These are phyloP conservation scores for Apotomis turbidana DNA, from an alignment of 2,888 invertebrate species.

Conservation along the genomic window DNA sequence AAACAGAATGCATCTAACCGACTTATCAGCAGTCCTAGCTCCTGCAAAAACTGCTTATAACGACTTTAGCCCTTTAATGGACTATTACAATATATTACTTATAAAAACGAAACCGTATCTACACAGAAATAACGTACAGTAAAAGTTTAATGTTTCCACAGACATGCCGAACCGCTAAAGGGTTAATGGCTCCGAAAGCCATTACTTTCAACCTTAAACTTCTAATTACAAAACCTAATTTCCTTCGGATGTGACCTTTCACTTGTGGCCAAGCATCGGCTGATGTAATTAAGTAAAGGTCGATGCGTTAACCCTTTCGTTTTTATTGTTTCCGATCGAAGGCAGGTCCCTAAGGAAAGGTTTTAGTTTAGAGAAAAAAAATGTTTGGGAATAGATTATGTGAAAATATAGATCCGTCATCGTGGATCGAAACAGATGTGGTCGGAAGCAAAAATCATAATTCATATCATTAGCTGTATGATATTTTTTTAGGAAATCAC, in stretches of 20 bases:
- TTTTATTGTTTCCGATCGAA: slow-evolving; percentile 36
- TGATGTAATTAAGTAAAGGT: slow-evolving; percentile 37
- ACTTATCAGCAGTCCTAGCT: no score
- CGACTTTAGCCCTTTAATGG: no score
- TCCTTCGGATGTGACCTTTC: slow-evolving; percentile 24
- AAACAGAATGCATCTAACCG: no score
- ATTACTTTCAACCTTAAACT: slow-evolving; percentile 2
- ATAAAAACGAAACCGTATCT: no score
- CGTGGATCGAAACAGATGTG: not conserved
- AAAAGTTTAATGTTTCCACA: no score
- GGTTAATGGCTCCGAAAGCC: not conserved
- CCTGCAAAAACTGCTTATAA: no score
- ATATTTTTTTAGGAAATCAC: no score
- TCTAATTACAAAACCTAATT: slow-evolving; percentile 3
- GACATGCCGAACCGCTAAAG: slow-evolving; percentile 7
- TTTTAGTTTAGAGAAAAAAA: slow-evolving; percentile 24
- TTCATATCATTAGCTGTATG: no score
- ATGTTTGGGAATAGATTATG: not conserved
- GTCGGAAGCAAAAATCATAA: no score
- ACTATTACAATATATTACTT: no score
- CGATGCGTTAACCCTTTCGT: slow-evolving; percentile 36
- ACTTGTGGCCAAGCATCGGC: slow-evolving; percentile 1
- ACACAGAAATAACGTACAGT: no score
- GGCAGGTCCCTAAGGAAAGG: slow-evolving; percentile 7
- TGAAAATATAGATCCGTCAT: not conserved